Base-by-base conservation (phyloP, 1,140 invertebrate species). In the Olivierus martensii region DNA sequence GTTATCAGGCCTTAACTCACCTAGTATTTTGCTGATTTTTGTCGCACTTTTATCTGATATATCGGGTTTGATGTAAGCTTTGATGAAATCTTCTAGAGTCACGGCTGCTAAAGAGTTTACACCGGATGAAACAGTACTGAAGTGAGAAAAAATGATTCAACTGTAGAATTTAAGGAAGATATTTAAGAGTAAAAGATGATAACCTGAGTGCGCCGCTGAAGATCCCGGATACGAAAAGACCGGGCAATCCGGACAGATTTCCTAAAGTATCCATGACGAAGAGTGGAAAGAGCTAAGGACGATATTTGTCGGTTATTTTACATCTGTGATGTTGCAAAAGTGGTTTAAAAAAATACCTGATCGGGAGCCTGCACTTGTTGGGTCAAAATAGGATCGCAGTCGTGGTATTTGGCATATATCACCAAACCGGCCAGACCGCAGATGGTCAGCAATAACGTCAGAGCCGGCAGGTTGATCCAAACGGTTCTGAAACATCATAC, bases 81-180 rank as follows among this genome's bases (percentile, higher is more conserved):
- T 78, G 0, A 90, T 69, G 51, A 92, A 77, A 69, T 95, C 91
- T 69, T 94, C 83, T 62, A 87, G 81, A 5, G 84, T 83, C 2
- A 94, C 84, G 0, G 91, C 89, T 0, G 90, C 82, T 45, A 95
- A 69, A 1, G 89, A 91, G 65, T 93, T 94, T 43, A 94, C 67
- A 0, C 89, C 87, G 19, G 87, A 88, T 0, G 89, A 90, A 3
- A 95, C 84, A 7, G 91, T 94, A 62, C 88, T 88, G 2, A 18
- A n/a, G n/a, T n/a, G n/a, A n/a, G n/a, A n/a, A n/a, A n/a, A n/a
- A n/a, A n/a, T n/a, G n/a, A n/a, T n/a, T n/a, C n/a, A n/a, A n/a
- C n/a, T n/a, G n/a, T n/a, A n/a, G n/a, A n/a, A n/a, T n/a, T n/a
- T n/a, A n/a, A n/a, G n/a, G n/a, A n/a, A n/a, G n/a, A n/a, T n/a